A percentile compares a stretch with the other conserved stretches of the same genome.
phyloP scores from a whole-genome alignment of 2,888 invertebrate species.

The Drosophila subquinaria region DNA sequence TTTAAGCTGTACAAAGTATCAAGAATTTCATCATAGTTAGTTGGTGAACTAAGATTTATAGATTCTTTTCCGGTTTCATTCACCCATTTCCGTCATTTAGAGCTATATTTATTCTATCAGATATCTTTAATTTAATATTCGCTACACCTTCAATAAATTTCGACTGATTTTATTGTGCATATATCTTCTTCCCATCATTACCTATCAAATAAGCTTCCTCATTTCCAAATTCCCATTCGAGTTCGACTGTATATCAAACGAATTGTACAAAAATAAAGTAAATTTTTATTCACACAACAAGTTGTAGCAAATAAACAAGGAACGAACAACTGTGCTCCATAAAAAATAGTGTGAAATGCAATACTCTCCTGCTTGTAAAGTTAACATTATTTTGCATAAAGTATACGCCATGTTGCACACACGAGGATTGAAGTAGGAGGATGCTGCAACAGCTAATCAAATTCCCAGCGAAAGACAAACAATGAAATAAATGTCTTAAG shows the following conservation, averaged over 20 bases:
- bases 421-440: not conserved
- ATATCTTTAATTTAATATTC: not conserved
- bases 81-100: too few species aligned
- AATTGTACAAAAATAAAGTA: not conserved
- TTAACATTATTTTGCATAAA: conserved; percentile 50
- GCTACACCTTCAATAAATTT: not conserved
- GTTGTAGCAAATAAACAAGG: conserved; percentile 1
- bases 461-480: conserved; percentile 59
- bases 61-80: too few species aligned
- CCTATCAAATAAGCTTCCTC: not conserved
- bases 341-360: conserved; percentile 32
- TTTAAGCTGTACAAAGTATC: not conserved
- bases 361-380: conserved; percentile 10
- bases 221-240: not conserved
- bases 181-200: not conserved
- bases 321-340: not conserved
- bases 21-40: not conserved
- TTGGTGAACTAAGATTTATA: too few species aligned
- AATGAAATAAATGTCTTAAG: conserved; percentile 55
- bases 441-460: conserved; percentile 56
- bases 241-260: not conserved
- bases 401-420: conserved; percentile 44
- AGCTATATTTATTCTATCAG: too few species aligned
- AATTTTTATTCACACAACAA: conserved; percentile 15
- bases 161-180: not conserved